phyloP scores from a whole-genome alignment of 2,113 vertebrate species.

The Rhodinocichla rosea region DNA sequence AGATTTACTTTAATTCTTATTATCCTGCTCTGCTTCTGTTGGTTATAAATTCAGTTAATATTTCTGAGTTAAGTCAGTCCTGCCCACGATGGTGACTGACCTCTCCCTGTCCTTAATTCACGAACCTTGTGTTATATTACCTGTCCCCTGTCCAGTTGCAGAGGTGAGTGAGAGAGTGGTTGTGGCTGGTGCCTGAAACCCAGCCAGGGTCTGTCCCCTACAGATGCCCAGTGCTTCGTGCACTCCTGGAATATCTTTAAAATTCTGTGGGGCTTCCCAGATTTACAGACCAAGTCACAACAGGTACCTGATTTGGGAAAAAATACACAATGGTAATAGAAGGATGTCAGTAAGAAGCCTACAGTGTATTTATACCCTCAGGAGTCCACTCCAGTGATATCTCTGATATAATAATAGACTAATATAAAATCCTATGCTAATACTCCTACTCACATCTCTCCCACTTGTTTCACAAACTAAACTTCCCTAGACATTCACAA shows the following conservation, averaged over 20 bases:
- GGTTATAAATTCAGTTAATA: neutral
- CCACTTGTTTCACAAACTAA: neutral
- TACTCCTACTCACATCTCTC: neutral
- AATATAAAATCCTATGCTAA: neutral
- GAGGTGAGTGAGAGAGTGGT: too few species aligned
- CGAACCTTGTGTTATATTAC: neutral
- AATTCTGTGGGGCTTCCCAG: neutral
- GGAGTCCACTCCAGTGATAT: neutral
- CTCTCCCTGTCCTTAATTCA: neutral
- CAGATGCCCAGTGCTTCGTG: neutral
- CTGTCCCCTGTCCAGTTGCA: neutral
- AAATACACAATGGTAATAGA: neutral
- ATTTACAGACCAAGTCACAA: neutral
- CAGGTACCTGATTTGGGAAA: neutral
- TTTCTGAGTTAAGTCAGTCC: accelerated
- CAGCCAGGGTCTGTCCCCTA: too few species aligned
- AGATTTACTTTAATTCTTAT: neutral
- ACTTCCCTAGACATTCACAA: neutral
- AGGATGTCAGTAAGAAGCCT: neutral
- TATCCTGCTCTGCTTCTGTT: neutral
- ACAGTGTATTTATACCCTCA: neutral
- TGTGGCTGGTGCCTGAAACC: neutral
- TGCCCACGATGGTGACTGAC: accelerated
- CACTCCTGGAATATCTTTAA: neutral
- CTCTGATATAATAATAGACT: neutral